Conservation (phyloP, 2,888 invertebrate species). For the Cylindroiulus punctatus region DNA sequence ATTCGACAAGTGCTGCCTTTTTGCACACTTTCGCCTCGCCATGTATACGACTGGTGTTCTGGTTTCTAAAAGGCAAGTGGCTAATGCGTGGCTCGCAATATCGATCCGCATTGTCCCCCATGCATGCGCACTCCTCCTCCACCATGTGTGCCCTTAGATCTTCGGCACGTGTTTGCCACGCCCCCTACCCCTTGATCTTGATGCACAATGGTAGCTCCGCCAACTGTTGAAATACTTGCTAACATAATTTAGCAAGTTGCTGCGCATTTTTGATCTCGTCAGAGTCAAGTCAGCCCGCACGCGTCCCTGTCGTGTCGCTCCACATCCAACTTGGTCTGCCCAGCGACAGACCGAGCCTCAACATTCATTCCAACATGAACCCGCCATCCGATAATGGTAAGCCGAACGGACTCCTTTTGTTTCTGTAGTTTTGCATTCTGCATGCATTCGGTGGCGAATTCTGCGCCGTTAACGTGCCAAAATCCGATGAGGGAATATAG, state of each 20-base stretch:
- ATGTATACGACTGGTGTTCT: not conserved
- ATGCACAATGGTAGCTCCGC: constrained; percentile 48
- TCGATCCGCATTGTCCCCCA: not conserved
- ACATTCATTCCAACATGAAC: not conserved
- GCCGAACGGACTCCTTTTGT: not conserved
- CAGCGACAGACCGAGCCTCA: not conserved
- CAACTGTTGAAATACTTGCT: constrained; percentile 51
- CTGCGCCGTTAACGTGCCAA: no score
- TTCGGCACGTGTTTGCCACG: constrained; percentile 2
- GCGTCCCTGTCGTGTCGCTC: not conserved
- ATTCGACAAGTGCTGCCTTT: no score
- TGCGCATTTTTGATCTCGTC: constrained; percentile 51
- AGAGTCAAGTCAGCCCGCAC: constrained; percentile 35
- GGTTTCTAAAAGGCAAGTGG: not conserved
- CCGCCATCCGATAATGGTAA: not conserved
- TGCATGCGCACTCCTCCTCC: constrained; percentile 1
- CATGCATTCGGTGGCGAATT: no score
- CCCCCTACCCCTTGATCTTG: constrained; percentile 46
- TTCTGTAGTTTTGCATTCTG: not conserved
- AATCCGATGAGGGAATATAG: no score
- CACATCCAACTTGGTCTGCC: not conserved
- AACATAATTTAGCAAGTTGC: constrained; percentile 52
- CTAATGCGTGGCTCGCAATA: not conserved
- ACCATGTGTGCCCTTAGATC: not conserved
- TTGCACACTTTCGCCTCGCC: not conserved